Percentiles rank a stretch among this genome's conserved stretches.
These are phyloP conservation scores for Sminthurinus aureus DNA, from an alignment of 2,888 invertebrate genomes.

Conservation along the genomic window DNA sequence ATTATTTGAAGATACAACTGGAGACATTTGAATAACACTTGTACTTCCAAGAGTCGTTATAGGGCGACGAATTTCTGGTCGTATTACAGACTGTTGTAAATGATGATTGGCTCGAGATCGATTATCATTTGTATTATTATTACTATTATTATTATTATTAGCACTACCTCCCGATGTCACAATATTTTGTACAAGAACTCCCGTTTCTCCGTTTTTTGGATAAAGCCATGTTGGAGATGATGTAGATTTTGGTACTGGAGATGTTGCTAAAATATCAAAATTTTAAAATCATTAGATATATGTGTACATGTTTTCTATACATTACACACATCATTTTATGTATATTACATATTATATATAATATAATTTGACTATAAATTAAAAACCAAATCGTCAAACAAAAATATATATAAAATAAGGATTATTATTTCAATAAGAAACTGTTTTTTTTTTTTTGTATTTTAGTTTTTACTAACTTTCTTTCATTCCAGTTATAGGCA, in stretches of 20 bases:
- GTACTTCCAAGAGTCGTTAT: constrained; percentile 65
- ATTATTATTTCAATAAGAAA: no score
- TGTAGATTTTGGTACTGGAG: constrained; percentile 52
- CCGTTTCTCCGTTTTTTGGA: constrained; percentile 41
- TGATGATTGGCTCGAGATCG: constrained; percentile 33
- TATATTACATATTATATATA: no score
- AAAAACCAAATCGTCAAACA: no score
- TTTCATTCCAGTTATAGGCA: constrained; percentile 83
- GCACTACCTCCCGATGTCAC: constrained; percentile 27
- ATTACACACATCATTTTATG: no score
- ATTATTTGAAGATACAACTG: constrained; percentile 62
- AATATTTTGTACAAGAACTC: constrained; percentile 53
- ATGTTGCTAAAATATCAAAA: constrained; percentile 57
- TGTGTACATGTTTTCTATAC: no score
- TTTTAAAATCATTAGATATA: no score
- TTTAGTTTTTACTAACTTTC: no score
- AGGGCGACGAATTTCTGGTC: constrained; percentile 59
- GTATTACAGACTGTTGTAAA: constrained; percentile 56
- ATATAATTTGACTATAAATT: no score
- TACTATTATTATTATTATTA: constrained; percentile 37
- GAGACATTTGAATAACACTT: constrained; percentile 85
- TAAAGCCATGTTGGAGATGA: constrained; percentile 56
- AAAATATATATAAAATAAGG: no score
- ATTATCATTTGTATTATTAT: constrained; percentile 36
- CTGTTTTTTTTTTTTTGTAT: no score